These are phyloP conservation scores for Montipora efflorescens DNA, from an alignment of 64 coral and sea anemone genomes.

Conservation along the genomic window DNA sequence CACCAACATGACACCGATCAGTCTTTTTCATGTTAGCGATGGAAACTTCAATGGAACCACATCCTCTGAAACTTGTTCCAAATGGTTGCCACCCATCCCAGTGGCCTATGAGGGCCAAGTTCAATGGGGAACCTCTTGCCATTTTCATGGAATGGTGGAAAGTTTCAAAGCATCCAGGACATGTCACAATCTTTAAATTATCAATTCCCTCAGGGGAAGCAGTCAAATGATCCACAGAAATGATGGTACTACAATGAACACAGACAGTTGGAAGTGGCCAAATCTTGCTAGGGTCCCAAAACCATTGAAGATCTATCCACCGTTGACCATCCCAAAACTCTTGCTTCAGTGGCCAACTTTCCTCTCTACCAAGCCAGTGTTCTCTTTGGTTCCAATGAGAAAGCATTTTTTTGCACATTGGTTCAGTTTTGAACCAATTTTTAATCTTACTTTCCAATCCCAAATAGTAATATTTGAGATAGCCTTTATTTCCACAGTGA, in stretches of 20 bases:
- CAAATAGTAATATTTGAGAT: no score
- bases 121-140: neutral
- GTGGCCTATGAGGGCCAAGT: no score
- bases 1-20: no score
- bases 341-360: constrained; percentile 61
- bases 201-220: constrained; percentile 16
- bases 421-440: constrained; percentile 72
- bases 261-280: constrained; percentile 53
- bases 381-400: constrained; percentile 39
- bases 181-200: constrained; percentile 61
- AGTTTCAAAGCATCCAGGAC: constrained; percentile 56
- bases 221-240: constrained; percentile 60
- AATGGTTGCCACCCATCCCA: no score
- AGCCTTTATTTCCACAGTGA: no score
- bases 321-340: constrained; percentile 63
- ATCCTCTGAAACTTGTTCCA: no score
- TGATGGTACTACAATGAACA: constrained; percentile 37
- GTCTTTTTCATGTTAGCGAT: no score
- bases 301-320: constrained; percentile 71
- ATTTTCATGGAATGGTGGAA: constrained; percentile 47
- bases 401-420: constrained; percentile 75
- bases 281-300: constrained; percentile 55
- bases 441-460: constrained; percentile 56
- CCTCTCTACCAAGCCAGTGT: constrained; percentile 70
- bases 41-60: no score